Evolutionary conservation across 2,113 vertebrate species (phyloP).

Genomic region (Paraplagusia blochii): DNA sequence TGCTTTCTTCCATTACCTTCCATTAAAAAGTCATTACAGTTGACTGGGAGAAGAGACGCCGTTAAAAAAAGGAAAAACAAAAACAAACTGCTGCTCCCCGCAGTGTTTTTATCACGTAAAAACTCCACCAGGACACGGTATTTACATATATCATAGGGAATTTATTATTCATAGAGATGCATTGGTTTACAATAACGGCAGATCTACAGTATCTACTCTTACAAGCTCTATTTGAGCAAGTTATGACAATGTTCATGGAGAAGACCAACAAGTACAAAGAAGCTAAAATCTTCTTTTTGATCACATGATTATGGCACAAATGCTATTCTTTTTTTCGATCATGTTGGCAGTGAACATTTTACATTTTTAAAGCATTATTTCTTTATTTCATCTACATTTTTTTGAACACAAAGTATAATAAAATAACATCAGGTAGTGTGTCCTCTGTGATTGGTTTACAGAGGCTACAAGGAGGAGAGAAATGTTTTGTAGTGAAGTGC

Average conservation of each 20-base stretch:
- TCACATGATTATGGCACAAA: constrained; percentile 59
- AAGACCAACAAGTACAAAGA: constrained; percentile 58
- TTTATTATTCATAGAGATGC: constrained; percentile 72
- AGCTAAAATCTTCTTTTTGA: constrained; percentile 40
- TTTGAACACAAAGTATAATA: constrained; percentile 53
- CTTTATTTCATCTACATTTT: constrained; percentile 37
- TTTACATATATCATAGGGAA: constrained; percentile 59
- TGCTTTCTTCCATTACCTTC: constrained; percentile 15
- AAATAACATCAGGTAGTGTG: constrained; percentile 64
- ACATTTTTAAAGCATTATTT: constrained; percentile 35
- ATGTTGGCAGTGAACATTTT: constrained; percentile 67
- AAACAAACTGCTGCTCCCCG: neutral
- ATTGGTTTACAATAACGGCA: constrained; percentile 67
- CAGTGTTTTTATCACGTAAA: neutral
- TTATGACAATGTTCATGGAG: constrained; percentile 50
- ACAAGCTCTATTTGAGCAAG: constrained; percentile 58
- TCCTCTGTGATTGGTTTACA: constrained; percentile 46
- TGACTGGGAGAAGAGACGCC: constrained; percentile 4
- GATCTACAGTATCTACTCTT: constrained; percentile 60
- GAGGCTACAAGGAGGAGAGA: constrained; percentile 27
- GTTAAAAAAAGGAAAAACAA: constrained; percentile 11
- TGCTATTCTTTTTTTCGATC: constrained; percentile 70
- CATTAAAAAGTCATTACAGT: constrained; percentile 29
- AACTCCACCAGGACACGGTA: constrained; percentile 4
- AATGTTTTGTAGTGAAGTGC: constrained; percentile 59